Conservation (phyloP, 2,888 invertebrate species). For the Scrobipalpa costella region DNA sequence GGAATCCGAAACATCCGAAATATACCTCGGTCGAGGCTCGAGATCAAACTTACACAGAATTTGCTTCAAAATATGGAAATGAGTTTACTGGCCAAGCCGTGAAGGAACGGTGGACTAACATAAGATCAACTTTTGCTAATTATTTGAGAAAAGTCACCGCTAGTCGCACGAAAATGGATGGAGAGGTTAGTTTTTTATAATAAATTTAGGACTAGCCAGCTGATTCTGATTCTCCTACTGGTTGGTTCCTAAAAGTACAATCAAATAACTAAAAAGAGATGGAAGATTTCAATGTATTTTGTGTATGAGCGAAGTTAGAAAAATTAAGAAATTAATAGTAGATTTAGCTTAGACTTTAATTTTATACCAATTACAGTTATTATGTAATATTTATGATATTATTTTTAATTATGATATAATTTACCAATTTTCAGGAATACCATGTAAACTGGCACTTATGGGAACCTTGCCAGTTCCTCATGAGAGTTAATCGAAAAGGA, state of each 20-base stretch:
- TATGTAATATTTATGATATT: too few relatives aligned
- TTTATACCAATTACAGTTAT: too few relatives aligned
- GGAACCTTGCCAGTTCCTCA: slow-evolving; percentile 68
- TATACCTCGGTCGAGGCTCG: slow-evolving; percentile 61
- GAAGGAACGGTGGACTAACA: slow-evolving; percentile 75
- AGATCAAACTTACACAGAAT: slow-evolving; percentile 67
- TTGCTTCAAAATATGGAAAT: slow-evolving; percentile 65
- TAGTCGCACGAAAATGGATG: slow-evolving; percentile 49
- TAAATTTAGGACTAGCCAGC: background rate
- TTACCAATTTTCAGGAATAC: slow-evolving; percentile 53
- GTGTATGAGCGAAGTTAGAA: too few relatives aligned
- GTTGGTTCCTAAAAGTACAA: background rate
- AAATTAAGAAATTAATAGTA: too few relatives aligned
- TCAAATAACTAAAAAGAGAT: background rate
- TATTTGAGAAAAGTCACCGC: slow-evolving; percentile 66
- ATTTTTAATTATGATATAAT: background rate
- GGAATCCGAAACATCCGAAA: slow-evolving; percentile 72
- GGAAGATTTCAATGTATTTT: background rate
- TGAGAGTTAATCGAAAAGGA: slow-evolving; percentile 54
- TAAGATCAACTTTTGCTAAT: slow-evolving; percentile 69
- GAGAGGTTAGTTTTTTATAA: slow-evolving; percentile 47
- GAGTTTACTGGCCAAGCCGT: slow-evolving; percentile 71
- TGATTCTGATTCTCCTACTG: slow-evolving; percentile 7
- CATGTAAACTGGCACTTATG: slow-evolving; percentile 73
- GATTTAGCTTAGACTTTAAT: too few relatives aligned